Percentiles rank a stretch among this genome's conserved stretches.
phyloP scores from a whole-genome alignment of 2,797 vertebrate species.

The Caiman crocodilus region DNA sequence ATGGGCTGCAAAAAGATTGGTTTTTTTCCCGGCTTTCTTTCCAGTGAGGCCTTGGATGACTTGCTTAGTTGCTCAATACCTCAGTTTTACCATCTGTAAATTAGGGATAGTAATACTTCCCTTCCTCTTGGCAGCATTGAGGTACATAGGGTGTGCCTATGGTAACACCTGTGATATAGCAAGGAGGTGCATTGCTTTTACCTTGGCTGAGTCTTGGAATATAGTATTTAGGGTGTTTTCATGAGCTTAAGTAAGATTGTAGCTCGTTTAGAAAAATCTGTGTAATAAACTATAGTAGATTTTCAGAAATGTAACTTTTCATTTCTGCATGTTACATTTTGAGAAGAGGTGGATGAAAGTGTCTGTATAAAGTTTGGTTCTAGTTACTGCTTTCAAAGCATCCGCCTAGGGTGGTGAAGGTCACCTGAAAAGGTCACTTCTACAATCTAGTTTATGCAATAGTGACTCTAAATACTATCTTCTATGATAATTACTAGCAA shows the following conservation, averaged over 20 bases:
- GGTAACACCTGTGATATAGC: background rate
- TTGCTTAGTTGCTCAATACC: conserved; percentile 8
- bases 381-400: background rate
- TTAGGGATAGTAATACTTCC: conserved; percentile 23
- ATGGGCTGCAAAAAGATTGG: background rate
- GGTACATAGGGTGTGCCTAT: background rate
- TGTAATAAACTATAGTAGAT: background rate
- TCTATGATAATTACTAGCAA: background rate
- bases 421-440: background rate
- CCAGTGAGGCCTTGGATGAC: background rate
- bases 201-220: background rate
- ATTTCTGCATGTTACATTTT: background rate
- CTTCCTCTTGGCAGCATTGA: background rate
- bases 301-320: background rate
- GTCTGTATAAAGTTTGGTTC: background rate
- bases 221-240: background rate
- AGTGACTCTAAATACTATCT: background rate
- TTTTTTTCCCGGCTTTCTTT: conserved; percentile 50
- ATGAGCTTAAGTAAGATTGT: background rate
- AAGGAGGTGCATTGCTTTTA: too few species aligned
- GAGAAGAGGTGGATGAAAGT: background rate
- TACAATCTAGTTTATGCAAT: background rate
- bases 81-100: conserved; percentile 23
- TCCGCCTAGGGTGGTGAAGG: background rate
- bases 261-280: background rate